These are phyloP conservation scores for Coregonus clupeaformis DNA, from an alignment of 2,113 vertebrate genomes.

Conservation along the genomic window DNA sequence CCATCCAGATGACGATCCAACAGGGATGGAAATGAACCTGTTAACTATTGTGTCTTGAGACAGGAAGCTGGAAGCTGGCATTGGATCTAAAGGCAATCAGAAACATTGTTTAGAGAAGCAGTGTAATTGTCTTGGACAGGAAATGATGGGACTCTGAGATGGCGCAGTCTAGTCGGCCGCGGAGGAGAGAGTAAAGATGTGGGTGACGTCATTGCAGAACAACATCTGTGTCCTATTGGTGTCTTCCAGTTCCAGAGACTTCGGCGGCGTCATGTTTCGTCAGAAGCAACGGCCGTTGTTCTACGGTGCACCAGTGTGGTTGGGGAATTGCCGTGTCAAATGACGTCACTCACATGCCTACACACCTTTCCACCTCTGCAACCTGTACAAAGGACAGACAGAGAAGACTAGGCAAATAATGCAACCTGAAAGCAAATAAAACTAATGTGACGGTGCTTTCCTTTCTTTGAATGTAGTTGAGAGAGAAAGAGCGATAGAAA, in stretches of 20 bases:
- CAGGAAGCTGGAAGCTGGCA: conserved; percentile 17
- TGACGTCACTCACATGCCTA: background rate
- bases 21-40: conserved; percentile 36
- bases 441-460: background rate
- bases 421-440: background rate
- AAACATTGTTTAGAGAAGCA: conserved; percentile 33
- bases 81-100: conserved; percentile 22
- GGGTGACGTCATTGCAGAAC: conserved; percentile 46
- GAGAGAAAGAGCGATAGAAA: background rate
- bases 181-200: conserved; percentile 15
- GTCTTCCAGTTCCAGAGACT: conserved; percentile 26
- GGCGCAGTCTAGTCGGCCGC: conserved; percentile 23
- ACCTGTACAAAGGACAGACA: too few species aligned
- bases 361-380: too few species aligned
- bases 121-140: conserved; percentile 17
- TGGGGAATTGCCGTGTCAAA: background rate
- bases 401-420: background rate
- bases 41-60: conserved; percentile 32
- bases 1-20: conserved; percentile 27
- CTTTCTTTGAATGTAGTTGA: background rate
- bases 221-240: conserved; percentile 70
- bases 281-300: background rate
- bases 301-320: background rate
- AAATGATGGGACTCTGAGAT: conserved; percentile 40
- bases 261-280: conserved; percentile 12